These are phyloP conservation scores for Glyphotaelius pellucidus DNA, from an alignment of 2,888 invertebrate species.

Conservation along the genomic window DNA sequence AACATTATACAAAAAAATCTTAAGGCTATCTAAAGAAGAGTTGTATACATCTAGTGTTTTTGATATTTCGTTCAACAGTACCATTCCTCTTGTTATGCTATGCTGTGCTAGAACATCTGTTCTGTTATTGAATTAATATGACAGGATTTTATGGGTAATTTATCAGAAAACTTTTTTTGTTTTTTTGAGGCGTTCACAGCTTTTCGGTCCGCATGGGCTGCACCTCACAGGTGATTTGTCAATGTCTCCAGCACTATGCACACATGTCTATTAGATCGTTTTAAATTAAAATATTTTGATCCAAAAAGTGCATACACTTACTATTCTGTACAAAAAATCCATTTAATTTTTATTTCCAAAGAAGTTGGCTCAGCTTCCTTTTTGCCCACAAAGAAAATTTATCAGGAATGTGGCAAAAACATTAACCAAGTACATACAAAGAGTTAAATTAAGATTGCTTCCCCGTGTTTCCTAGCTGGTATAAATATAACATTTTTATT, in stretches of 20 bases:
- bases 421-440: neutral
- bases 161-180: too few relatives aligned
- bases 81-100: too few relatives aligned
- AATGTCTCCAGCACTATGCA: neutral
- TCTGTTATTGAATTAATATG: too few relatives aligned
- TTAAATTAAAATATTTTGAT: too few relatives aligned
- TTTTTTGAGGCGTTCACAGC: neutral
- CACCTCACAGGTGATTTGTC: neutral
- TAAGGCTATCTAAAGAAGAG: too few relatives aligned
- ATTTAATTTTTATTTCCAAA: too few relatives aligned
- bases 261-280: neutral
- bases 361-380: neutral
- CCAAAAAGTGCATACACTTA: neutral
- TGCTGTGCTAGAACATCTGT: too few relatives aligned
- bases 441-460: neutral
- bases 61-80: too few relatives aligned
- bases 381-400: neutral
- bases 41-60: too few relatives aligned
- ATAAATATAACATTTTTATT: neutral
- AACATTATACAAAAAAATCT: too few relatives aligned
- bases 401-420: neutral
- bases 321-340: too few relatives aligned
- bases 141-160: too few relatives aligned
- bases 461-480: neutral
- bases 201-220: neutral